Conservation (phyloP, 2,113 vertebrate species). For the Ochotona curzoniae region DNA sequence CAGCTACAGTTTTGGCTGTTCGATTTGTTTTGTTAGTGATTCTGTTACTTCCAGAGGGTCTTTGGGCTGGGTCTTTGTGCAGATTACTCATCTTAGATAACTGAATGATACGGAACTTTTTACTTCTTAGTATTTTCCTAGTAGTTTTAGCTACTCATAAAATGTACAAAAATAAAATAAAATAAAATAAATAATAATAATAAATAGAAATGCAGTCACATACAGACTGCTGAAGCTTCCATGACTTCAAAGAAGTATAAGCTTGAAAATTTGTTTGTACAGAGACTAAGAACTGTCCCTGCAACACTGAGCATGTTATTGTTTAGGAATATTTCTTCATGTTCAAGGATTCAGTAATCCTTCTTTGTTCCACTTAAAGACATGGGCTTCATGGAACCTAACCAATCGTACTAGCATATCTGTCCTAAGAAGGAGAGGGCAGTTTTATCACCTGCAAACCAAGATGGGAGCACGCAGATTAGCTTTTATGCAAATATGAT, state of each 20-base stretch:
- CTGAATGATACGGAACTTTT: neutral
- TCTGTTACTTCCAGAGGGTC: too few species aligned
- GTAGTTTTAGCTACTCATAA: neutral
- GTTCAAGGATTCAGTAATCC: too few species aligned
- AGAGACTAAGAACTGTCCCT: neutral
- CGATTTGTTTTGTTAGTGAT: neutral
- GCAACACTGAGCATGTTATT: neutral
- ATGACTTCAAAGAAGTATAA: neutral
- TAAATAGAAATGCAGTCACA: neutral
- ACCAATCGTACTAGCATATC: neutral
- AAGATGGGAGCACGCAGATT: rapidly evolving
- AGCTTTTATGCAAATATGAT: neutral
- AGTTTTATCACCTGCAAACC: neutral
- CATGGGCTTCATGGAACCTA: neutral
- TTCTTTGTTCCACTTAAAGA: neutral
- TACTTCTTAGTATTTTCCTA: too few species aligned
- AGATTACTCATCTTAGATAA: too few species aligned
- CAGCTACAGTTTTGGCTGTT: neutral
- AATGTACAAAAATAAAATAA: too few species aligned
- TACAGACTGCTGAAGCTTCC: neutral
- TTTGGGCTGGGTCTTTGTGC: neutral
- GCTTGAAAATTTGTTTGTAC: too few species aligned
- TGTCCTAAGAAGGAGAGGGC: too few species aligned
- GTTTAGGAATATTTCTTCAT: neutral
- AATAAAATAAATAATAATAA: too few species aligned